These are phyloP conservation scores for Clavelina lepadiformis DNA, from an alignment of 23 tunicate genomes.

Conservation along the genomic window DNA sequence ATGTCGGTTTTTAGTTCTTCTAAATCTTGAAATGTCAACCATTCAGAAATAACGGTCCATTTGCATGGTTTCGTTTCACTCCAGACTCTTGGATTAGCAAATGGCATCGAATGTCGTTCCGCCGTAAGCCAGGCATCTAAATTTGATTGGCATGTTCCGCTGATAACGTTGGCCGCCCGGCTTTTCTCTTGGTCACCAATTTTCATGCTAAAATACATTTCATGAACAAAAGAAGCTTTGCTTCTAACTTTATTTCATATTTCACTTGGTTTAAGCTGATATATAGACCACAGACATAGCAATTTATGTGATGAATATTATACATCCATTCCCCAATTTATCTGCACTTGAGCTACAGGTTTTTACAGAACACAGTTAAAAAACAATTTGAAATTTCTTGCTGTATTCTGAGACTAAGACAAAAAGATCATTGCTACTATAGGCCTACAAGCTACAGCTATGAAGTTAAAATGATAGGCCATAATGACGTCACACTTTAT, in stretches of 20 bases:
- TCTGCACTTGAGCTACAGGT: not conserved
- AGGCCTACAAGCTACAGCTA: not conserved
- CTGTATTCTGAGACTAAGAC: not conserved
- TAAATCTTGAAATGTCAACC: too few relatives aligned
- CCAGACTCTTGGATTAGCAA: not conserved
- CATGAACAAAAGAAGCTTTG: not conserved
- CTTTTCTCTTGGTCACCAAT: not conserved
- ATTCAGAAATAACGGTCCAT: too few relatives aligned
- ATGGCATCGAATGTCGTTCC: not conserved
- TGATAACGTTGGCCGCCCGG: not conserved
- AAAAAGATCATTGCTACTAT: conserved; percentile 2
- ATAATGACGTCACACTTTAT: not conserved
- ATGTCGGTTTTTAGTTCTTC: too few relatives aligned
- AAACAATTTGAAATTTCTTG: not conserved
- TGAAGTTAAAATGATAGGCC: conserved; percentile 2
- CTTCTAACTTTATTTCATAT: not conserved
- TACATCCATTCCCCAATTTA: conserved; percentile 1
- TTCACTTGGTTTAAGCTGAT: conserved; percentile 1
- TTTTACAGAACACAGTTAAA: not conserved
- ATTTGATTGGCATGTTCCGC: conserved; percentile 1
- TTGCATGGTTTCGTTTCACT: not conserved
- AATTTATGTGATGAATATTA: not conserved
- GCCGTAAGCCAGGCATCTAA: not conserved
- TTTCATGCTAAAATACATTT: not conserved
- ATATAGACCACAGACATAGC: not conserved